Percentiles rank a stretch among this genome's conserved stretches.
phyloP scores from a whole-genome alignment of 2,113 vertebrate species.

The Lasiurus borealis region DNA sequence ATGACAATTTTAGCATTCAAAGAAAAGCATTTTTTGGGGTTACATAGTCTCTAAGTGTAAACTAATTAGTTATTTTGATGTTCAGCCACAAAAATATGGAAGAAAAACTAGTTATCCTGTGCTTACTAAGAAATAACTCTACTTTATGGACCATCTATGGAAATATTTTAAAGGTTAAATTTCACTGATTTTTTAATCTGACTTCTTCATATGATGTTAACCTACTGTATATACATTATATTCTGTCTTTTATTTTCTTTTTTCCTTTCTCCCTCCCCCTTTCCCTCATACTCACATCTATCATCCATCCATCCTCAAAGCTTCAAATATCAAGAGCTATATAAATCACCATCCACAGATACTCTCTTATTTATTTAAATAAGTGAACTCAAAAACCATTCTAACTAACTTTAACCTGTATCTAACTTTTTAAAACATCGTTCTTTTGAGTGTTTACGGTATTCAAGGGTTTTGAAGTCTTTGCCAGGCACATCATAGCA shows the following conservation, averaged over 20 bases:
- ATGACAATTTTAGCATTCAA: background rate
- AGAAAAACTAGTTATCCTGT: background rate
- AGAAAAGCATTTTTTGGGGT: background rate
- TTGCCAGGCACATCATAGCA: background rate
- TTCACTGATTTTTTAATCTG: background rate
- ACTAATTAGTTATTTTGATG: background rate
- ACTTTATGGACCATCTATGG: background rate
- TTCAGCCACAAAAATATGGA: background rate
- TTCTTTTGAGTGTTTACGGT: background rate
- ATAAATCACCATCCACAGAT: background rate
- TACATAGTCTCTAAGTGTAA: background rate
- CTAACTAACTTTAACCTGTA: background rate
- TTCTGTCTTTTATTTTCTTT: background rate
- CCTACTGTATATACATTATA: background rate
- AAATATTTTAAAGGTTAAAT: slow-evolving; percentile 1
- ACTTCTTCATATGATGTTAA: background rate
- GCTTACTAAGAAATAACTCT: background rate
- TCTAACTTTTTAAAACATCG: background rate
- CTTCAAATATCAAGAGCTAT: background rate
- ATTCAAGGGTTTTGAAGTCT: background rate
- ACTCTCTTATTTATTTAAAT: background rate
- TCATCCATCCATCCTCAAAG: background rate
- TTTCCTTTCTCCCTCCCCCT: background rate
- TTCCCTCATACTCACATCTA: background rate
- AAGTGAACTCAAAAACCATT: slow-evolving; percentile 1